Evolutionary conservation across 2,888 invertebrate genomes (phyloP).

Genomic region (Metopia argyrocephala): DNA sequence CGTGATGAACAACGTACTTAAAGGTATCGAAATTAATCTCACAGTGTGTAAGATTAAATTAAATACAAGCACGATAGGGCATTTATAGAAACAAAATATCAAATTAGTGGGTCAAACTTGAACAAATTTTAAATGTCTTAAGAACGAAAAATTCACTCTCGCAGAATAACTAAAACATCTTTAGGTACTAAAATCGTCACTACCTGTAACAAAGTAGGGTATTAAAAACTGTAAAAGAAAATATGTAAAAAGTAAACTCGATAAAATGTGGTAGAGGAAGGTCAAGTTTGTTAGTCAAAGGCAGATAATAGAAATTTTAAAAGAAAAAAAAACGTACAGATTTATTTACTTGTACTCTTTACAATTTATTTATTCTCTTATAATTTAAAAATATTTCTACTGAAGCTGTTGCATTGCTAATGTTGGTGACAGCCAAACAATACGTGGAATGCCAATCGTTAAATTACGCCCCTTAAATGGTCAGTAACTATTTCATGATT

Average conservation of each 20-base stretch:
- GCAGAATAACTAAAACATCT: too few relatives aligned
- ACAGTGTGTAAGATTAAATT: too few relatives aligned
- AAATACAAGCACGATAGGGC: too few relatives aligned
- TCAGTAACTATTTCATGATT: background rate
- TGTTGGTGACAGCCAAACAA: background rate
- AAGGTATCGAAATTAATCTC: too few relatives aligned
- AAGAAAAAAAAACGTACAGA: background rate
- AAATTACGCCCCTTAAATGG: background rate
- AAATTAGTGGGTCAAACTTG: too few relatives aligned
- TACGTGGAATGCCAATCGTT: background rate
- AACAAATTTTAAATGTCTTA: too few relatives aligned
- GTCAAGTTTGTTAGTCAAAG: slow-evolving; percentile 62
- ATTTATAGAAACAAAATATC: too few relatives aligned
- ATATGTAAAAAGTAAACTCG: slow-evolving; percentile 30
- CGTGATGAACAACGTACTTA: too few relatives aligned
- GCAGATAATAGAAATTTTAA: background rate
- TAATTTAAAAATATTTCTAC: background rate
- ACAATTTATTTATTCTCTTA: background rate
- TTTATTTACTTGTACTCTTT: background rate
- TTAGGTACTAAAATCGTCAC: too few relatives aligned
- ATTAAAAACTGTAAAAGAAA: background rate
- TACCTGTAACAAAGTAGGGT: too few relatives aligned
- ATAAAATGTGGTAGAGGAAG: slow-evolving; percentile 49
- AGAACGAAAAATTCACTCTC: too few relatives aligned
- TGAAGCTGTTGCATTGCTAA: background rate